Percentiles rank a stretch among this genome's conserved stretches.
Evolutionary conservation across 2,888 invertebrate species (phyloP).

Genomic region (Drosophila leonis): DNA sequence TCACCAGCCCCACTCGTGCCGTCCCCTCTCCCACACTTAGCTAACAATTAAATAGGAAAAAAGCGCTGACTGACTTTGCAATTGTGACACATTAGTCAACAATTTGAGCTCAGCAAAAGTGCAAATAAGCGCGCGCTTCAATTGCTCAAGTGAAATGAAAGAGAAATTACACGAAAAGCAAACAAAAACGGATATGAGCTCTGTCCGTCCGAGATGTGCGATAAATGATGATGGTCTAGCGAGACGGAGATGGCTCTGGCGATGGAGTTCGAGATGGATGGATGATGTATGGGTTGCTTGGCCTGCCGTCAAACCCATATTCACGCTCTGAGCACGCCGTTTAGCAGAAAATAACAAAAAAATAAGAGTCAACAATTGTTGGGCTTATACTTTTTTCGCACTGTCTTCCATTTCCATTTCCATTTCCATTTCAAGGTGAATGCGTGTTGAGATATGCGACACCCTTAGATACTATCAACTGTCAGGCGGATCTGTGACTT

Average conservation of each 20-base stretch:
- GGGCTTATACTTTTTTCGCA: constrained; percentile 10
- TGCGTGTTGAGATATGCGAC: constrained; percentile 39
- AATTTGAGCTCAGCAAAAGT: constrained; percentile 83
- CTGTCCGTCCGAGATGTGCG: constrained; percentile 43
- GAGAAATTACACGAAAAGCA: constrained; percentile 82
- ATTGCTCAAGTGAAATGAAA: constrained; percentile 83
- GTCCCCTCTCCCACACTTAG: background rate
- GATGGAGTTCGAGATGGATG: constrained; percentile 14
- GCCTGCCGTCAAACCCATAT: constrained; percentile 32
- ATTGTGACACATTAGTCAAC: constrained; percentile 84
- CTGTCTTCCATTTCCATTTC: constrained; percentile 49
- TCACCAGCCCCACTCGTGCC: constrained; percentile 31
- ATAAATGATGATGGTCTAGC: constrained; percentile 34
- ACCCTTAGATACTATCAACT: constrained; percentile 25
- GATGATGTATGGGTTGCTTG: constrained; percentile 19
- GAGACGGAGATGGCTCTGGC: constrained; percentile 2
- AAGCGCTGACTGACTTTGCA: constrained; percentile 69
- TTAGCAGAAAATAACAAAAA: constrained; percentile 27
- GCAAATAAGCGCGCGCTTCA: constrained; percentile 81
- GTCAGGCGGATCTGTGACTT: constrained; percentile 68
- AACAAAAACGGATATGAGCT: constrained; percentile 68
- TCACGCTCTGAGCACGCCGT: constrained; percentile 35
- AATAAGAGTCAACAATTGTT: constrained; percentile 39
- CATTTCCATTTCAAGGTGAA: constrained; percentile 68
- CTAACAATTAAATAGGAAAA: constrained; percentile 38